phyloP scores from a whole-genome alignment of 2,797 vertebrate genomes.

The Furcifer pardalis region DNA sequence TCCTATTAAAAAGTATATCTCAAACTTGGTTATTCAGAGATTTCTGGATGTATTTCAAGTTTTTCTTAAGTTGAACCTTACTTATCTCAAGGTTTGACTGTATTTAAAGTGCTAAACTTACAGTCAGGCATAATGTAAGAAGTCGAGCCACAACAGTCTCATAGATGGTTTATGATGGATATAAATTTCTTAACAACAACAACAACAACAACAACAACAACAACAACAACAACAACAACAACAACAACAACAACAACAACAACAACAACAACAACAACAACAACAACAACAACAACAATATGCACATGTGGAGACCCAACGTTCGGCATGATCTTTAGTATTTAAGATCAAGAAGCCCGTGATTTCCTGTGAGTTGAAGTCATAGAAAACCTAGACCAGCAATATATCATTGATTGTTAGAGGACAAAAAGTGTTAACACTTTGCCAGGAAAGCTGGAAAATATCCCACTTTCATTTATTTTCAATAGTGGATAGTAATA shows the following conservation, averaged over 20 bases:
- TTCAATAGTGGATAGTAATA: conserved; percentile 51
- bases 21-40: too few relatives aligned
- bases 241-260: too few relatives aligned
- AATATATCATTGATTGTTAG: neutral
- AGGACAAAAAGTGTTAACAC: neutral
- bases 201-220: too few relatives aligned
- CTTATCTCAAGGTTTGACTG: too few relatives aligned
- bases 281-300: too few relatives aligned
- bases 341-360: neutral
- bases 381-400: neutral
- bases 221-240: too few relatives aligned
- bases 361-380: conserved; percentile 1
- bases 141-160: neutral
- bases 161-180: neutral
- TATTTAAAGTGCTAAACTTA: neutral
- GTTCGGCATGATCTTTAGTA: neutral
- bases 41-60: too few relatives aligned
- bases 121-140: neutral
- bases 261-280: too few relatives aligned
- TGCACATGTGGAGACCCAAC: too few relatives aligned
- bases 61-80: too few relatives aligned
- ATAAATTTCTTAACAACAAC: too few relatives aligned
- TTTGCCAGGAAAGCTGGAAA: conserved; percentile 23
- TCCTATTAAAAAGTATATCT: too few relatives aligned
- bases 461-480: conserved; percentile 52